A percentile compares a stretch with the other conserved stretches of the same genome.
These are phyloP conservation scores for Marcusenius ussheri DNA, from an alignment of 2,113 vertebrate genomes.

Conservation along the genomic window DNA sequence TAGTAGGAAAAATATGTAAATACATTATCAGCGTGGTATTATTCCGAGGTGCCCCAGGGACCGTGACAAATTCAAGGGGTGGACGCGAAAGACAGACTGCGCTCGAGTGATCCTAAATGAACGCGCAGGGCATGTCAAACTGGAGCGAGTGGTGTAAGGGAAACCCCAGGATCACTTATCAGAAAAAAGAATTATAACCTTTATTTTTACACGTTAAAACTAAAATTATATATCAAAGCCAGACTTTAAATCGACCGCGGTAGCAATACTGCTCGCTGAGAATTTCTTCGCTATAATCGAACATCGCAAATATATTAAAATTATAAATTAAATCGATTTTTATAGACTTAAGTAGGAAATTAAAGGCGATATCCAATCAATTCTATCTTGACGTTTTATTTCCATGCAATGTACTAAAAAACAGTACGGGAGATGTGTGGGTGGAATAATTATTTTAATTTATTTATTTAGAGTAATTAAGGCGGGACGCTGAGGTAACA, in stretches of 20 bases:
- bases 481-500: not conserved
- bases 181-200: not conserved
- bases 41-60: constrained; percentile 33
- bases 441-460: not conserved
- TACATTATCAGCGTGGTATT: constrained; percentile 24
- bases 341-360: not conserved
- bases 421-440: not conserved
- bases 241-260: not conserved
- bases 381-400: not conserved
- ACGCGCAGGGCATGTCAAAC: not conserved
- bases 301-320: not conserved
- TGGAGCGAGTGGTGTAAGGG: not conserved
- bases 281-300: not conserved
- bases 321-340: not conserved
- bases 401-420: not conserved
- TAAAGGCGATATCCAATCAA: not conserved
- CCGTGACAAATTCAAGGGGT: constrained; percentile 23
- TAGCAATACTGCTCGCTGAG: not conserved
- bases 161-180: not conserved
- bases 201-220: not conserved
- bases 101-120: constrained; percentile 2
- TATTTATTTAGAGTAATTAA: not conserved
- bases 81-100: constrained; percentile 37
- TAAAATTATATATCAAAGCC: not conserved
- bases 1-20: constrained; percentile 24